These are phyloP conservation scores for human DNA, from an alignment of 2,113 vertebrate species.

Conservation along the genomic window DNA sequence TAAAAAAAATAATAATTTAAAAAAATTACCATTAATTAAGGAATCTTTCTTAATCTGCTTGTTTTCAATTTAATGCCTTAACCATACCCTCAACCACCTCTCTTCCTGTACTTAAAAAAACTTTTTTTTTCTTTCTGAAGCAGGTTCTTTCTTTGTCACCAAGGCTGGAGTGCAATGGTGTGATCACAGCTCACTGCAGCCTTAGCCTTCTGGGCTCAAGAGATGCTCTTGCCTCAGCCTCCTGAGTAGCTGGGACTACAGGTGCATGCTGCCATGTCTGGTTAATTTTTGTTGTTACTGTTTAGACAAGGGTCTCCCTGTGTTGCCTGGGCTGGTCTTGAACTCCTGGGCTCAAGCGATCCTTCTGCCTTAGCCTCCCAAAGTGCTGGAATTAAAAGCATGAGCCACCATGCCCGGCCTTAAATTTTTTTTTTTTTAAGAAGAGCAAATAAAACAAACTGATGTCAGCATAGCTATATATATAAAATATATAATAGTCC, in stretches of 20 bases:
- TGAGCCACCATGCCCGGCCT: no score
- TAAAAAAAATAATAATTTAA: no score
- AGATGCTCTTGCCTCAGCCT: no score
- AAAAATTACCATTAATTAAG: background rate
- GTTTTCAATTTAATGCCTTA: background rate
- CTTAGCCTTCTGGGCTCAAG: no score
- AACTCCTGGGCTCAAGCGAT: background rate
- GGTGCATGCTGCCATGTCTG: no score
- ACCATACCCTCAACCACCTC: background rate
- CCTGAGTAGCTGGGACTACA: no score
- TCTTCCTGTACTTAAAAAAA: background rate
- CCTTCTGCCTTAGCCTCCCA: background rate
- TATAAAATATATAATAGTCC: background rate
- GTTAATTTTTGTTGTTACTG: no score
- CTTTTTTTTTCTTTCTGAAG: background rate
- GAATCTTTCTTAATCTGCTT: background rate
- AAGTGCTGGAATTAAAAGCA: background rate
- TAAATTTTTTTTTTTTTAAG: background rate
- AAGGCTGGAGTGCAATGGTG: no score
- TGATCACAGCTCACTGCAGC: no score
- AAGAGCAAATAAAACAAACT: background rate
- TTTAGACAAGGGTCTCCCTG: no score
- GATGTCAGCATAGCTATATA: background rate
- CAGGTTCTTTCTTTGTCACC: no score
- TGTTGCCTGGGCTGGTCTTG: no score